phyloP scores from a whole-genome alignment of 2,113 vertebrate species.

The Platichthys stellatus region DNA sequence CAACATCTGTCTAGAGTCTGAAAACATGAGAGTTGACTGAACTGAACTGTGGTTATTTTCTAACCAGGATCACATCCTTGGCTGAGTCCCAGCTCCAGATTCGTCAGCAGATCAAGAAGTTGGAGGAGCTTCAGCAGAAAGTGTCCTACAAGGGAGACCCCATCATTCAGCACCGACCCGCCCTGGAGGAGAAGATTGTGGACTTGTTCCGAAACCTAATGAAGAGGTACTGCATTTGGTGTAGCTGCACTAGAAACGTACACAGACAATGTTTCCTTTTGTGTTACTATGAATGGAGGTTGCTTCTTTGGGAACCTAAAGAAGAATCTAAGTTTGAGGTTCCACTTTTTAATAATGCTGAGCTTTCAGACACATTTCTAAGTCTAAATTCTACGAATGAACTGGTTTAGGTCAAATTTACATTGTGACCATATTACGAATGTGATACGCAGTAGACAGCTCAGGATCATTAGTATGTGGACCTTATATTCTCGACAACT shows the following conservation, averaged over 20 bases:
- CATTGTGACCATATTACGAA: not conserved
- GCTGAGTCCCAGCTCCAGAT: slow-evolving; percentile 98
- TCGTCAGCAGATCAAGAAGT: slow-evolving; percentile 98
- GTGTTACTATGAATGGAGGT: not conserved
- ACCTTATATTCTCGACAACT: not conserved
- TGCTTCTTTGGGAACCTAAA: not conserved
- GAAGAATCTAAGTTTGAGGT: not conserved
- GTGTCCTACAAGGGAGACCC: slow-evolving; percentile 99
- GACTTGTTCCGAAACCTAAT: slow-evolving; percentile 96
- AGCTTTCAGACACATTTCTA: not conserved
- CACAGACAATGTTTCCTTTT: no score
- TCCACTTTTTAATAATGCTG: not conserved
- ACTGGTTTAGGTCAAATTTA: not conserved
- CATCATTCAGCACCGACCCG: slow-evolving; percentile 96
- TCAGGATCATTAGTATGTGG: not conserved
- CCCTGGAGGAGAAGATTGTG: slow-evolving; percentile 96
- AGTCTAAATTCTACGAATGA: not conserved
- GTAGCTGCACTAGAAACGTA: not conserved
- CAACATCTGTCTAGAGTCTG: not conserved
- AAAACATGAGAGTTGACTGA: not conserved
- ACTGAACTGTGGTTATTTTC: not conserved
- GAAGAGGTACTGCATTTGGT: slow-evolving; percentile 89
- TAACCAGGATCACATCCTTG: slow-evolving; percentile 93
- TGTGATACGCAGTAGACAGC: not conserved
- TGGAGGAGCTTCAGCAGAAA: slow-evolving; percentile 98